Base-by-base conservation (phyloP, 2,888 invertebrate genomes). In the Lochmaea capreae region DNA sequence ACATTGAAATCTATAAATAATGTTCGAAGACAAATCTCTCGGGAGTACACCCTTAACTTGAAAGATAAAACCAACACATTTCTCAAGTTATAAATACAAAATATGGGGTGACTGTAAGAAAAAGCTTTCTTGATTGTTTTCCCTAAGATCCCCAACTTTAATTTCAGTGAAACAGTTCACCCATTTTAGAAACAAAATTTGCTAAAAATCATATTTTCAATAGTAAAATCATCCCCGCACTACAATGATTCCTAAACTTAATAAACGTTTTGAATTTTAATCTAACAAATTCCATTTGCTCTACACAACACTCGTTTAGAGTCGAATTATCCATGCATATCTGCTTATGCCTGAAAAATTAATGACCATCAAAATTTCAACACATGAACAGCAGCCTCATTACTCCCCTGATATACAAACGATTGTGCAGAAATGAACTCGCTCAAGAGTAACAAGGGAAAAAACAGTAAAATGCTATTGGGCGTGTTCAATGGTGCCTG, bases 291-390 rank as follows among this genome's bases (percentile, higher is more conserved):
- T 62, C 43, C 42, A 62, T 62, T 62, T 62, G 18, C 16, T 16
- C 42, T 0, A 62, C 5, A 62, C 22, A 59, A 26, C 33, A 59
- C 59, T 33, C 33, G 33, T 33, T 59, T 14, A 59, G 12, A 59
- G 9, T 16, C 3, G 18, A 46, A 67, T 67, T 67, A 67, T 43
- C 67, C 22, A 67, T 59, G 58, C 59, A 59, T 33, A 67, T 57
- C 46, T 67, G 61, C 61, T 68, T 67, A 67, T 63, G 18, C 33
- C 67, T 72, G 67, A 72, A 72, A 72, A 72, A 67, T 72, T 72
- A 72, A 72, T 72, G 67, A 62, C 63, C 72, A 72, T 72, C 67
- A 72, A 72, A 72, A 67, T 72, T 72, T 72, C 72, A 72, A 67
- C 72, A 72, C 67, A 63, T 65, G 63, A 72, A 67, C 72, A 42